phyloP scores from a whole-genome alignment of 2,888 invertebrate genomes.

The Euplexia lucipara region DNA sequence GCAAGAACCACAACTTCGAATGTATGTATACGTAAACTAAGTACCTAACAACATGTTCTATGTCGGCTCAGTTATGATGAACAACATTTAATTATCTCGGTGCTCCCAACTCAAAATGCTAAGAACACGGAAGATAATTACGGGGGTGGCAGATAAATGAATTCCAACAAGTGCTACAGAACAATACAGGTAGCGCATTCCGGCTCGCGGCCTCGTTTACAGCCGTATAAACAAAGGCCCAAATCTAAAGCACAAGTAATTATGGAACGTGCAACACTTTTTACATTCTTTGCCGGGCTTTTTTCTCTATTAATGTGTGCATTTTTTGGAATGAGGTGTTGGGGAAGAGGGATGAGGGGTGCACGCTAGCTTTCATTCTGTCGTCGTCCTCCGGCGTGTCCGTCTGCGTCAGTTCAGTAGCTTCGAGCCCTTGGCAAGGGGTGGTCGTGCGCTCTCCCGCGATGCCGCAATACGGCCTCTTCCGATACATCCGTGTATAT shows the following conservation, averaged over 20 bases:
- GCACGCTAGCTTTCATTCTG: slow-evolving; percentile 80
- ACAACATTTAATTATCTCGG: slow-evolving; percentile 60
- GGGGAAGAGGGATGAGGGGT: slow-evolving; percentile 77
- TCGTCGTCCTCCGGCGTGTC: slow-evolving; percentile 70
- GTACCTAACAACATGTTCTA: slow-evolving; percentile 29
- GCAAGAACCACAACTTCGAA: slow-evolving; percentile 29
- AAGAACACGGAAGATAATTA: slow-evolving; percentile 67
- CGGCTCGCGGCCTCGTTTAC: slow-evolving; percentile 67
- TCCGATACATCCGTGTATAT: slow-evolving; percentile 70
- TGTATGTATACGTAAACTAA: slow-evolving; percentile 10
- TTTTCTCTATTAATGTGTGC: slow-evolving; percentile 84
- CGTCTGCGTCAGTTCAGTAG: slow-evolving; percentile 80
- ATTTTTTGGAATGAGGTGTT: slow-evolving; percentile 81
- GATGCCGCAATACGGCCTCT: slow-evolving; percentile 72
- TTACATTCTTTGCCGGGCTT: slow-evolving; percentile 80
- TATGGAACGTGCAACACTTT: slow-evolving; percentile 76
- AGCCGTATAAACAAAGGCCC: slow-evolving; percentile 71
- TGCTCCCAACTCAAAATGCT: slow-evolving; percentile 32
- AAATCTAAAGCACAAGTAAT: slow-evolving; percentile 73
- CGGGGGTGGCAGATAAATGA: slow-evolving; percentile 69
- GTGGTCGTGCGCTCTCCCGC: slow-evolving; percentile 78
- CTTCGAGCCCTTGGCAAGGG: slow-evolving; percentile 79
- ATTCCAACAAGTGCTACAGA: slow-evolving; percentile 64
- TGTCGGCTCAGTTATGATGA: slow-evolving; percentile 48
- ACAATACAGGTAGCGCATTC: slow-evolving; percentile 77